Evolutionary conservation across 2,888 invertebrate species (phyloP), one percentile per base, ranked within the genome.

Genomic region (Oconnorella tubifera): DNA sequence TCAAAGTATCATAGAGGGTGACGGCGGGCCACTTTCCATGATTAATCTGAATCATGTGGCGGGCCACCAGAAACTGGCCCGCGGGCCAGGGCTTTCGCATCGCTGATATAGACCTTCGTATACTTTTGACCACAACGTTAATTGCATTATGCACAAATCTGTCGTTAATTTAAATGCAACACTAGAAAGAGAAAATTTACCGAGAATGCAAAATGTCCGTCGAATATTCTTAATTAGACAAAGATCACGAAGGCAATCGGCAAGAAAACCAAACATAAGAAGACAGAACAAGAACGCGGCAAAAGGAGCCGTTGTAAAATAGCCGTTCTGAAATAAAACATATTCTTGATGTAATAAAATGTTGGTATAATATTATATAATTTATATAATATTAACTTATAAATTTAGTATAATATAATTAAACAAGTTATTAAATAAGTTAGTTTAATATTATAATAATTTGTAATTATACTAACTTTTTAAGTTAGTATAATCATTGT

Each of bases 251-350:
- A 60, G 25, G 31, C 60, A 60, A 4, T 60, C 50, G 50, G 50
- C 28, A 19, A 48, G 25, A 28, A 19, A 23, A 2, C 60, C 60
- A 51, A 23, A 60, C 48, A 14, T 10, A n/a, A 60, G 60, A 1
- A 50, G n/a, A 19, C 48, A 28, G 28, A 60, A 2, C 0, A 60
- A 32, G 33, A 60, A 60, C 14, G 50, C 49, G 10, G 50, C 49
- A 60, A 60, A 60, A 2, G 60, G 60, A 23, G 60, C 50, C 28
- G 60, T 60, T n/a, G 60, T 4, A 32, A 60, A 50, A 60, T 60
- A 60, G 6, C 60, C 60, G 19, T 50, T 60, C 60, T 60, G 25
- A 2, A 50, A 60, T 1, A 6, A 25, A 10, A 51, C 6, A 51
- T 6, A 10, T 19, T 19, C 40, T 40, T 10, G 40, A 19, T 19